Base-by-base conservation (phyloP, 2,888 invertebrate species). In the Agrilus cyanescens region DNA sequence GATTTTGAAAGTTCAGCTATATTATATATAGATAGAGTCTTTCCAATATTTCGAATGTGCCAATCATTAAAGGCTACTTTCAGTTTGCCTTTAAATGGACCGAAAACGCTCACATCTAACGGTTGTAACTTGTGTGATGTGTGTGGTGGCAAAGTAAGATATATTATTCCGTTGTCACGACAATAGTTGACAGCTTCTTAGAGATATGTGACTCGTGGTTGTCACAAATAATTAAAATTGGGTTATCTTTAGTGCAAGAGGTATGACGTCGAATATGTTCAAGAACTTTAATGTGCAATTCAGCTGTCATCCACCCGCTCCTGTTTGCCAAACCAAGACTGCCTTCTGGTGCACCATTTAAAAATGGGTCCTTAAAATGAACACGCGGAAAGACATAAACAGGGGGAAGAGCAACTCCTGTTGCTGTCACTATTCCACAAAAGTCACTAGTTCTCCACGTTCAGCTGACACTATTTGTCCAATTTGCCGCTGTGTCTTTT, bases 371-470 rank as follows among this genome's bases (percentile, higher is more conserved):
- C 6, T 35, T 18, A 5, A 18, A 18, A 18, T 18, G 18, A 5
- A 18, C 18, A 30, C 50, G 29, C 14, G 54, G 57, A 45, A 56
- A 58, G 32, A 58, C 46, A 45, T 51, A 55, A 30, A 46, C 13
- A 31, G 54, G 54, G 20, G 57, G 54, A 36, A 57, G 38, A 18
- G 53, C 25, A 44, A 46, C 50, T 32, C 57, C 57, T 34, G 41
- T 36, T 20, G 54, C 57, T 33, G 50, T 49, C 38, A 57, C 47
- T 35, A 51, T 51, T 34, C 50, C 50, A 38, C 49, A 50, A 37
- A 56, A 43, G 46, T 46, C 10, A 43, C 41, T 15, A 33, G 31
- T 32, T 43, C 32, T 25, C 46, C 40, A 12, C 45, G 30, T 34
- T 48, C 51, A 32, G 43, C 51, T n/a, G 49, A 52, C 8, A 48